A percentile compares a stretch with the other conserved stretches of the same genome.
These are phyloP conservation scores for Athalia circularis DNA, from an alignment of 2,888 invertebrate species.

Conservation along the genomic window DNA sequence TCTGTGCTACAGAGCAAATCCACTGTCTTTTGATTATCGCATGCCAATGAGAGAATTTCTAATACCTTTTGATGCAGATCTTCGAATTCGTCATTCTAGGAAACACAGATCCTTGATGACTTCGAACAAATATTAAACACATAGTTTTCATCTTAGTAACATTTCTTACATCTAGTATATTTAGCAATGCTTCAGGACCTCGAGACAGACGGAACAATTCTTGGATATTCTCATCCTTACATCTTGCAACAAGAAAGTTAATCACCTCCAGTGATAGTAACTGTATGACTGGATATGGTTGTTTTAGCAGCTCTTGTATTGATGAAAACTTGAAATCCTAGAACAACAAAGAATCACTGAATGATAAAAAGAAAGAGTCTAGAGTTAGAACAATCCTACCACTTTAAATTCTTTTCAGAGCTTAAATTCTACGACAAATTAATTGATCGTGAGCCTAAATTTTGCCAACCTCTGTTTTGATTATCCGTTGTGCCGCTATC, in stretches of 20 bases:
- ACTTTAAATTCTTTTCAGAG: neutral
- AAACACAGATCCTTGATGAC: constrained; percentile 22
- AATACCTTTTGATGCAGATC: constrained; percentile 61
- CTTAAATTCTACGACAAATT: neutral
- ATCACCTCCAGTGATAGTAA: constrained; percentile 75
- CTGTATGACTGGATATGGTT: constrained; percentile 76
- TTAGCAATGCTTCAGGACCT: constrained; percentile 75
- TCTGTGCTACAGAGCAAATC: constrained; percentile 55
- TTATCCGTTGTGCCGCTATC: constrained; percentile 73
- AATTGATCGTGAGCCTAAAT: constrained; percentile 5
- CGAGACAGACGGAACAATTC: constrained; percentile 75
- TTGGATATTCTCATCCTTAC: constrained; percentile 75
- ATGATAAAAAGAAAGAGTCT: too few species aligned
- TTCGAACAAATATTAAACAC: neutral
- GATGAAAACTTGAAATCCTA: constrained; percentile 76
- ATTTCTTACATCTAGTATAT: constrained; percentile 75
- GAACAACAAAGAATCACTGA: constrained; percentile 15
- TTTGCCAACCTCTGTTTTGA: constrained; percentile 55
- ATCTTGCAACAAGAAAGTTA: constrained; percentile 74
- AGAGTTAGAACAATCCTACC: neutral
- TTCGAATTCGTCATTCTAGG: constrained; percentile 59
- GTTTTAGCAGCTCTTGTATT: constrained; percentile 75
- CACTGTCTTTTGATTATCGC: constrained; percentile 58
- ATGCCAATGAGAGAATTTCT: constrained; percentile 54
- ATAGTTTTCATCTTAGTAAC: neutral